Base-by-base conservation (phyloP, 2,888 invertebrate species). In the Biston stratarius region DNA sequence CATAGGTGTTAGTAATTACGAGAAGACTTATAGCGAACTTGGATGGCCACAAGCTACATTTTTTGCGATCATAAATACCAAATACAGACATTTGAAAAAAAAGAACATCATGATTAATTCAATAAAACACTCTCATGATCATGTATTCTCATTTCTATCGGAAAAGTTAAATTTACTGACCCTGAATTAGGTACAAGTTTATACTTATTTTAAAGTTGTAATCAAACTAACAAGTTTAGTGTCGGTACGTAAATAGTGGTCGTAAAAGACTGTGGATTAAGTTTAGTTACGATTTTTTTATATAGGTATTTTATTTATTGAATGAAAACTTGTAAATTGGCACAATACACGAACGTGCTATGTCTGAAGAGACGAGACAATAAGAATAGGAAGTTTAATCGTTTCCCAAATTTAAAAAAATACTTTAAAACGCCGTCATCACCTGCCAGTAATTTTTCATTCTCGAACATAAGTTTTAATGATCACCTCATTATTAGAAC, bases 131-230 rank as follows among this genome's bases (percentile, higher is more conserved):
- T 63, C 58, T 47, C 36, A 58, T 64, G 64, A 33, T 8, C 59
- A 64, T 64, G 53, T 59, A 34, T n/a, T 3, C 12, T 57, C 55
- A 62, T 63, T 57, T 14, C 42, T 7, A 52, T 51, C 51, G 60
- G 59, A 79, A 72, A 76, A 73, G 69, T 67, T 69, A 76, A 74
- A 74, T 78, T 76, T 76, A 75, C 67, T 67, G 70, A 58, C 70
- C 70, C 72, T 71, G 66, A 72, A 76, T 73, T 69, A 64, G 66
- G 61, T 69, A 69, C 64, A 72, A 66, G 63, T 77, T 78, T 77
- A 79, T 77, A 62, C 15, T 53, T 40, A 57, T 51, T 51, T 51
- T 14, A 12, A 57, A 55, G 52, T 48, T 63, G 6, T 34, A 44
- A 63, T 62, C 52, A 53, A 53, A 53, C 10, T 14, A 53, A 38